phyloP scores from a whole-genome alignment of 2,113 vertebrate species.

The Agelaius tricolor region DNA sequence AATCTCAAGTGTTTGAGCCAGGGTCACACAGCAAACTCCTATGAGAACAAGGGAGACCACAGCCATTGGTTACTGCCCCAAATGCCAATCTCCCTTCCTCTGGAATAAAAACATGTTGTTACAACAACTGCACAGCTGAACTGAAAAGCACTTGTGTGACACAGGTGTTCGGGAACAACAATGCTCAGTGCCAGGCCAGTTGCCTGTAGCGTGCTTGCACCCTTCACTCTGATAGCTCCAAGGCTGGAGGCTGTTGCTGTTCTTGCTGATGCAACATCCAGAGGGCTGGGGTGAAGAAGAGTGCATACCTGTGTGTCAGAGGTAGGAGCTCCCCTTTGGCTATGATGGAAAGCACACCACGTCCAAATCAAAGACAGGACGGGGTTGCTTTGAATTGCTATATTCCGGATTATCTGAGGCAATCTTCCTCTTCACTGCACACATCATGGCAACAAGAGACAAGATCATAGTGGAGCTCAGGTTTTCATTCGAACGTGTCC shows the following conservation, averaged over 20 bases:
- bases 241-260: conserved; percentile 11
- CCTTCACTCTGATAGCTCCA: not conserved
- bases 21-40: not conserved
- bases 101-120: not conserved
- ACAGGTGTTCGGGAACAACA: conserved; percentile 14
- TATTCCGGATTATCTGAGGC: conserved; percentile 21
- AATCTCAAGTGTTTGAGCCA: not conserved
- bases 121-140: not conserved
- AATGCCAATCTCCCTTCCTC: not conserved
- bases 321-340: conserved; percentile 64
- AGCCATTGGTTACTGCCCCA: not conserved
- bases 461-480: not conserved
- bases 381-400: conserved; percentile 23
- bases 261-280: conserved; percentile 47
- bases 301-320: conserved; percentile 54
- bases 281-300: conserved; percentile 53
- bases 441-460: not conserved
- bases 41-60: not conserved
- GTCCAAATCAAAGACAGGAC: conserved; percentile 37
- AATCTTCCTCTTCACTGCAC: conserved; percentile 4
- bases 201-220: not conserved
- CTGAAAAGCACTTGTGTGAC: not conserved
- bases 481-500: conserved; percentile 27
- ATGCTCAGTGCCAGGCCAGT: not conserved
- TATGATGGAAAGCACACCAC: conserved; percentile 16